These are phyloP conservation scores for Megalonaias nervosa DNA, from an alignment of 1,140 invertebrate genomes.

Conservation along the genomic window DNA sequence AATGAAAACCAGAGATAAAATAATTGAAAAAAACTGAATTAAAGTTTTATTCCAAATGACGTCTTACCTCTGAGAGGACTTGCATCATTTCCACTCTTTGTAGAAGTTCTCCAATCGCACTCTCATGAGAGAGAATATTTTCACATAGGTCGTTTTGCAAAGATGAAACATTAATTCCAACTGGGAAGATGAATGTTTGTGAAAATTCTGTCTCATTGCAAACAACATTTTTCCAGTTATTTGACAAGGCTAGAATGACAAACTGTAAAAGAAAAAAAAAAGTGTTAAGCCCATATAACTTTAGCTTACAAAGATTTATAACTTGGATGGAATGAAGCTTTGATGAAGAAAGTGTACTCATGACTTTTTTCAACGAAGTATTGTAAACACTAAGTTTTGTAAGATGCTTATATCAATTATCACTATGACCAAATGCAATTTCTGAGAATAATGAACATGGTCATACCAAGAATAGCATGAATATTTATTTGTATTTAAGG, in stretches of 20 bases:
- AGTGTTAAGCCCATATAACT: not conserved
- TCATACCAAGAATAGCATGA: no score
- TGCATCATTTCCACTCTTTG: not conserved
- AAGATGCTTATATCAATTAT: no score
- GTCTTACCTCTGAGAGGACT: constrained; percentile 1
- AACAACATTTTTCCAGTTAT: constrained; percentile 3
- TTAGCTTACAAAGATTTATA: not conserved
- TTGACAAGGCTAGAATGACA: constrained; percentile 5
- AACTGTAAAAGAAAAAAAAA: constrained; percentile 7
- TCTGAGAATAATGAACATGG: no score
- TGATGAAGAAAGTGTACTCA: no score
- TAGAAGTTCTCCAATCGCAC: not conserved
- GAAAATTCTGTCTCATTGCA: constrained; percentile 7
- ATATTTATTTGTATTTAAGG: no score
- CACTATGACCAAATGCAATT: no score
- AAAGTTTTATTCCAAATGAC: not conserved
- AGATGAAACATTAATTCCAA: constrained; percentile 5
- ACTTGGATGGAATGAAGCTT: no score
- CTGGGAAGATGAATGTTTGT: constrained; percentile 6
- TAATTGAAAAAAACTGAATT: not conserved
- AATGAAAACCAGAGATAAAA: no score
- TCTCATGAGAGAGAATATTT: not conserved
- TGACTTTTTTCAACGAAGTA: no score
- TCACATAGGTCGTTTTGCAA: constrained; percentile 9
- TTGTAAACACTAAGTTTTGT: no score